Base-by-base conservation (phyloP, 2,797 vertebrate species). In the Streptopelia turtur region DNA sequence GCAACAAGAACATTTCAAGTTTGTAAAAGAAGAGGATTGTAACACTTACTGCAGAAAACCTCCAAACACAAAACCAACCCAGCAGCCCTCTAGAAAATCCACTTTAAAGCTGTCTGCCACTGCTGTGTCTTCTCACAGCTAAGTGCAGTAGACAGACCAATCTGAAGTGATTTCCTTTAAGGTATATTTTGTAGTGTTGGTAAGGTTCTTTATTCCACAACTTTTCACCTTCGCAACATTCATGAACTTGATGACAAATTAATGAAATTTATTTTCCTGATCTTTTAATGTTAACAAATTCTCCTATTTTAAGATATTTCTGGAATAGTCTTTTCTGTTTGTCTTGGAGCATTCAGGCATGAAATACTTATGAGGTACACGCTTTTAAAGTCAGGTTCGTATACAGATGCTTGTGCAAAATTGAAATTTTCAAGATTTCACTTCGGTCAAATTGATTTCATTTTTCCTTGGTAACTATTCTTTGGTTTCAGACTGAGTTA, bases 151-250 rank as follows among this genome's bases (percentile, higher is more conserved):
- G 68, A 61, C 1, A 1, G 75, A 57, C 27, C 53, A 71, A 50
- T 81, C 79, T 89, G 87, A 77, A 81, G 37, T 69, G 50, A 85
- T 93, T 94, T 86, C 81, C 57, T 75, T 57, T 80, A 52, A 75
- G 50, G 82, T 63, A 14, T 0, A 0, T 93, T 90, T 63, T 39
- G 21, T 76, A 50, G 17, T 50, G 16, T 79, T 89, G 50, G 72
- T 91, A 41, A 53, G 8, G 22, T 78, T 84, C 63, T 87, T 95
- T 63, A 76, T 89, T 76, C 43, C 50, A 31, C 74, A 76, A 25
- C 47, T 87, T 93, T 76, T 87, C 1, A 2, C 65, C 33, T 79
- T 88, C 13, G 9, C 50, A 90, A 20, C 11, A 8, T 80, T 68
- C 57, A 60, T 68, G 49, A 65, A 61, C 81, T 80, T 52, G 65